These are phyloP conservation scores for Chelon auratus DNA, from an alignment of 2,797 vertebrate genomes.

Conservation along the genomic window DNA sequence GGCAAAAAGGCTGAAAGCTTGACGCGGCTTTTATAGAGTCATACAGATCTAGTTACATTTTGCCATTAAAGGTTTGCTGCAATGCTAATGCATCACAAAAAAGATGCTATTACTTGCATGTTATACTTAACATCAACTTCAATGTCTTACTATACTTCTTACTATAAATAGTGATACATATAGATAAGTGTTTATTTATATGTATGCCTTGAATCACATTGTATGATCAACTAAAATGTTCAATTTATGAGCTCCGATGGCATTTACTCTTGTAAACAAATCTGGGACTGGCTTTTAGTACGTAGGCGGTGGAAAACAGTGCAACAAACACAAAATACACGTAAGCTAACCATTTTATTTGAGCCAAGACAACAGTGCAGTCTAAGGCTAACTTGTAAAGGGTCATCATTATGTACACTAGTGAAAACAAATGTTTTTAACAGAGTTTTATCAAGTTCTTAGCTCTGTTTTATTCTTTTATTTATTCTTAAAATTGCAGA, in stretches of 20 bases:
- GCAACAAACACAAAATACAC: not conserved
- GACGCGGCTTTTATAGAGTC: too few relatives aligned
- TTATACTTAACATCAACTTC: not conserved
- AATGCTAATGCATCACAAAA: not conserved
- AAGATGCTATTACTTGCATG: not conserved
- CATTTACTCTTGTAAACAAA: not conserved
- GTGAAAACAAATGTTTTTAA: too few relatives aligned
- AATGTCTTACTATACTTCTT: not conserved
- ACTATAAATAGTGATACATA: too few relatives aligned
- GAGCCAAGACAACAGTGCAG: not conserved
- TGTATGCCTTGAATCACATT: not conserved
- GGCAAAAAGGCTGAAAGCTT: too few relatives aligned
- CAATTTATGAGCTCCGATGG: too few relatives aligned
- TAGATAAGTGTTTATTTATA: not conserved
- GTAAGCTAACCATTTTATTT: too few relatives aligned
- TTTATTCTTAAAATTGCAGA: too few relatives aligned
- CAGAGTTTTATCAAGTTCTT: too few relatives aligned
- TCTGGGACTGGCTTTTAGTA: not conserved
- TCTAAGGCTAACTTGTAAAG: not conserved
- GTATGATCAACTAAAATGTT: not conserved
- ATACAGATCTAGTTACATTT: not conserved
- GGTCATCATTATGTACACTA: too few relatives aligned
- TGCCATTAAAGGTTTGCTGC: not conserved
- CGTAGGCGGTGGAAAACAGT: not conserved
- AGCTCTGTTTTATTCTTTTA: too few relatives aligned